These are phyloP conservation scores for Neomonachus schauinslandi DNA, from an alignment of 2,113 vertebrate genomes.

Conservation along the genomic window DNA sequence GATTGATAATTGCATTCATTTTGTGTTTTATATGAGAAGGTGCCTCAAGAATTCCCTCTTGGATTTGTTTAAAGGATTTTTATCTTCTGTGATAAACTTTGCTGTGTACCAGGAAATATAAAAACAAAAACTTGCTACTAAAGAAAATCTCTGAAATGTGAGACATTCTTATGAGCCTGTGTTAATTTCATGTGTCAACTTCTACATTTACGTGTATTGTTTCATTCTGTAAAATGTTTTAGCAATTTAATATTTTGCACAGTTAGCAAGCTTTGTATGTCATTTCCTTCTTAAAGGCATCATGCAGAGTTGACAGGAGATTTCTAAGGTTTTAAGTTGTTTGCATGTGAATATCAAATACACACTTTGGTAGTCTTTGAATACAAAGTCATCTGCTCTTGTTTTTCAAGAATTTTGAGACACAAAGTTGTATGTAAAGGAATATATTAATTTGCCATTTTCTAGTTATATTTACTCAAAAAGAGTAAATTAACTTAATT, in stretches of 20 bases:
- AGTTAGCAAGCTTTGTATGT: conserved; percentile 81
- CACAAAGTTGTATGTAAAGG: conserved; percentile 71
- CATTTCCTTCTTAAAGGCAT: conserved; percentile 84
- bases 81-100: conserved; percentile 82
- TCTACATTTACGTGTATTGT: conserved; percentile 82
- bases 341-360: conserved; percentile 81
- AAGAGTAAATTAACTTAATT: conserved; percentile 75
- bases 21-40: conserved; percentile 81
- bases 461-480: conserved; percentile 75
- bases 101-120: conserved; percentile 79
- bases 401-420: conserved; percentile 77
- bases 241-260: conserved; percentile 86
- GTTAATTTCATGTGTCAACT: conserved; percentile 75
- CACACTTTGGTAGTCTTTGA: conserved; percentile 78
- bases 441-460: conserved; percentile 77
- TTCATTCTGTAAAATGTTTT: conserved; percentile 84
- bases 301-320: conserved; percentile 58
- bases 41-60: conserved; percentile 84
- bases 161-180: conserved; percentile 76
- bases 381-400: conserved; percentile 69
- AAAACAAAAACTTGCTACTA: conserved; percentile 78
- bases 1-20: conserved; percentile 75
- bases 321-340: conserved; percentile 68
- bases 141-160: conserved; percentile 81
- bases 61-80: conserved; percentile 82